These are phyloP conservation scores for Antheraea mylitta DNA, from an alignment of 1,140 invertebrate species.

Conservation along the genomic window DNA sequence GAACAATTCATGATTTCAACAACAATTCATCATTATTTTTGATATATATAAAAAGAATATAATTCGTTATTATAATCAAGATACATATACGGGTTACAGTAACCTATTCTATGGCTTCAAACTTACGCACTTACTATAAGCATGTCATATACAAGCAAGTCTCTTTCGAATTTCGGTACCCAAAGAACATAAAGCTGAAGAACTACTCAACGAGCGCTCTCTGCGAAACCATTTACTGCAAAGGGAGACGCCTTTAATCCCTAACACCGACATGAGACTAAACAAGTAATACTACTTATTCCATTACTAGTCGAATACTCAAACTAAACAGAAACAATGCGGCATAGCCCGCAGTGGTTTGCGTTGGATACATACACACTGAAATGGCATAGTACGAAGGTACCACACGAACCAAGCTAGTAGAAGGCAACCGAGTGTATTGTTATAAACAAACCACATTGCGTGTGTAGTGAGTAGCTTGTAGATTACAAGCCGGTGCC, in stretches of 20 bases:
- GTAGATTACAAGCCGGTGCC: slow-evolving; percentile 8
- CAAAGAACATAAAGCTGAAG: slow-evolving; percentile 35
- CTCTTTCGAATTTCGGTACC: slow-evolving; percentile 19
- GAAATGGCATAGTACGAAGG: neutral
- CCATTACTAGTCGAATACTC: slow-evolving; percentile 19
- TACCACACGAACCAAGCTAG: neutral
- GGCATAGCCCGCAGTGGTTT: neutral
- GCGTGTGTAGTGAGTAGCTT: slow-evolving; percentile 27
- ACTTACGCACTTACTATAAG: slow-evolving; percentile 7
- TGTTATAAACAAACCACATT: slow-evolving; percentile 43
- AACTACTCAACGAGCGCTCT: slow-evolving; percentile 30
- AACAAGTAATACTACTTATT: neutral
- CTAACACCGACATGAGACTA: neutral
- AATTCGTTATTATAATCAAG: neutral
- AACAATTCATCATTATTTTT: too few species aligned
- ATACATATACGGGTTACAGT: neutral
- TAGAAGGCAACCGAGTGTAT: slow-evolving; percentile 13
- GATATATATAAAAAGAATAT: too few species aligned
- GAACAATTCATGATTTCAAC: too few species aligned
- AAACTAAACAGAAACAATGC: slow-evolving; percentile 6
- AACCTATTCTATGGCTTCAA: neutral
- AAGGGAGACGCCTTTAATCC: slow-evolving; percentile 24
- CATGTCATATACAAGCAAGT: slow-evolving; percentile 5
- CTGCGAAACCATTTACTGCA: slow-evolving; percentile 35
- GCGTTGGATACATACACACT: neutral